Evolutionary conservation across 2,113 vertebrate species (phyloP), one percentile per base, ranked within the genome.

Genomic region (Neopipo cinnamomea): DNA sequence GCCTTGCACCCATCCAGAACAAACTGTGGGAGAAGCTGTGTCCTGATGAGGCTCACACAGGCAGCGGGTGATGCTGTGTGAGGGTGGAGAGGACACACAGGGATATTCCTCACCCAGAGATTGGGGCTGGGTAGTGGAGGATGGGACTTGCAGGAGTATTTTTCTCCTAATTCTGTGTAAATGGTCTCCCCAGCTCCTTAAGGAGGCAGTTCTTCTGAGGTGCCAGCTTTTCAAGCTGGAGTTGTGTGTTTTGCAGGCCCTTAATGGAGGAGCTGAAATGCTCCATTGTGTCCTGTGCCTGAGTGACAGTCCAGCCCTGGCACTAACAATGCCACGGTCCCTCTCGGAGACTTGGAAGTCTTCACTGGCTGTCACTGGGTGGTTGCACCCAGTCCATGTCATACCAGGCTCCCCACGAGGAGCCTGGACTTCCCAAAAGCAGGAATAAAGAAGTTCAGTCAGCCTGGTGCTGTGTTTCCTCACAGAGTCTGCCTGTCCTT

Each of bases 301-400:
- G 46, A 62, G 75, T 83, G 88, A 62, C 84, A 68, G 49, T 46
- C 39, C 91, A 82, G 61, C 52, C 88, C 86, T 81, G 88, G 55
- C 61, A 46, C 59, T 37, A 19, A 91, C 76, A 74, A 59, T 77
- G 76, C 41, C 2, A 22, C 0, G 1, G 52, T 27, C 80, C 89
- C 44, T 75, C 61, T 77, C 35, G 2, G 83, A 72, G 83, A 1
- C 84, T 89, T 55, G 52, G 24, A 39, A 65, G 6, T n/a, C 55
- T 92, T 46, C 83, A 4, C 94, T 91, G 90, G 20, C 90, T 92
- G 82, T 94, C 41, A 6, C 88, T 90, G 88, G 50, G 80, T 87
- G 95, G 82, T 85, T 71, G 12, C 85, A 74, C 39, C 70, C 65
- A 75, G 77, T 77, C 58, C 4, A 0, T 24, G 61, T 52, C 87